Conservation (phyloP, 2,113 vertebrate genomes). For the Nothoprocta pentlandii region DNA sequence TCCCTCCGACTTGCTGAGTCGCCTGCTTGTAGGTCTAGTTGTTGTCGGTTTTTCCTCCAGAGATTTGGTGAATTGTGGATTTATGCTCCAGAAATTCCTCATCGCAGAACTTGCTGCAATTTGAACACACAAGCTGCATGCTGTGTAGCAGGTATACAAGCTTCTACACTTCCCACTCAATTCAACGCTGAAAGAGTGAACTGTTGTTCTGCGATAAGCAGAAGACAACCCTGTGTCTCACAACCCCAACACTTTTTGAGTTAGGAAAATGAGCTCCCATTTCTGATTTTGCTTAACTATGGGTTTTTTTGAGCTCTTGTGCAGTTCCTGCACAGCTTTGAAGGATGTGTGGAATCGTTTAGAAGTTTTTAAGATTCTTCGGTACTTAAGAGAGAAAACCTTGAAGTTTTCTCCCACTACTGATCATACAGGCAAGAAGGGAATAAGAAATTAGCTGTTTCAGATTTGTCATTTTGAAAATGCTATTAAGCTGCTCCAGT, state of each 20-base stretch:
- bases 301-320: background rate
- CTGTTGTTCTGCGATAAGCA: background rate
- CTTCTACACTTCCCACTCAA: accelerated
- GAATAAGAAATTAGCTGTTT: background rate
- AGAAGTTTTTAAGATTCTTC: background rate
- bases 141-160: background rate
- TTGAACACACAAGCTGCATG: accelerated
- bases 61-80: background rate
- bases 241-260: accelerated
- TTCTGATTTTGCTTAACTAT: background rate
- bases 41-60: background rate
- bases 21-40: background rate
- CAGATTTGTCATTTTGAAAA: background rate
- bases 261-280: accelerated
- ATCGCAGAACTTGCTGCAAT: background rate
- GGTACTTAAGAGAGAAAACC: background rate
- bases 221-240: background rate
- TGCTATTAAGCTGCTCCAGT: background rate
- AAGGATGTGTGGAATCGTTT: background rate
- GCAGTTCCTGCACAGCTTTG: background rate
- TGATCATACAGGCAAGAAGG: background rate
- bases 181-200: background rate
- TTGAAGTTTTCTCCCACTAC: background rate
- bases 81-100: constrained; percentile 29
- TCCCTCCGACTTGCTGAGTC: background rate